Base-by-base conservation (phyloP, 2,113 vertebrate genomes). In the Microcebus murinus region DNA sequence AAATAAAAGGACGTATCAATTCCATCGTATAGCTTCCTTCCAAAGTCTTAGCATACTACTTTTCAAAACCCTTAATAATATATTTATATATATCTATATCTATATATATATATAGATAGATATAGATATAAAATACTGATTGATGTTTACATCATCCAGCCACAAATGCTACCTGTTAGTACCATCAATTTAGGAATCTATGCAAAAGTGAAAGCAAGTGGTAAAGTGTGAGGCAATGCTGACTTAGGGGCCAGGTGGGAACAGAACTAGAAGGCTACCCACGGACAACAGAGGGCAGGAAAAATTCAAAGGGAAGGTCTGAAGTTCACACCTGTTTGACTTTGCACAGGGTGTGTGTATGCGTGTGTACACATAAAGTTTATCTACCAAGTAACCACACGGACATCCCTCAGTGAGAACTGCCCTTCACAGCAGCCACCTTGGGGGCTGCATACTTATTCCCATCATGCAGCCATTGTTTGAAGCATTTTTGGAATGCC, bases 401-500 rank as follows among this genome's bases (percentile, higher is more conserved):
- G 27, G 59, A n/a, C 57, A 63, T 8, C 21, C n/a, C 57, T 55
- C 23, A 5, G 25, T 42, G 90, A 50, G 67, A 80, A 27, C 13
- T 39, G 31, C 3, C 45, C 61, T 71, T 67, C 55, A 3, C 4
- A 3, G 11, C 0, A 18, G 71, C 81, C 93, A 81, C 85, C 36
- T 39, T 39, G 63, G n/a, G 57, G 50, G 77, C 87, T 83, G 77
- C n/a, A 31, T 17, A 8, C 83, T 61, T 63, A 70, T 29, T 95
- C 27, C 48, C 77, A 55, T 27, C 94, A 86, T 12, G 61, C 27
- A 50, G 95, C 76, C 71, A 88, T 52, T 27, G 91, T 83, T 34
- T 1, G 8, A 14, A 42, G 71, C 76, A 79, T 84, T 71, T 92
- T 45, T 88, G 81, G 77, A 88, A 95, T 79, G 89, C 86, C 89